Conservation (phyloP, 2,888 invertebrate genomes). For the Quadroppia sp. region DNA sequence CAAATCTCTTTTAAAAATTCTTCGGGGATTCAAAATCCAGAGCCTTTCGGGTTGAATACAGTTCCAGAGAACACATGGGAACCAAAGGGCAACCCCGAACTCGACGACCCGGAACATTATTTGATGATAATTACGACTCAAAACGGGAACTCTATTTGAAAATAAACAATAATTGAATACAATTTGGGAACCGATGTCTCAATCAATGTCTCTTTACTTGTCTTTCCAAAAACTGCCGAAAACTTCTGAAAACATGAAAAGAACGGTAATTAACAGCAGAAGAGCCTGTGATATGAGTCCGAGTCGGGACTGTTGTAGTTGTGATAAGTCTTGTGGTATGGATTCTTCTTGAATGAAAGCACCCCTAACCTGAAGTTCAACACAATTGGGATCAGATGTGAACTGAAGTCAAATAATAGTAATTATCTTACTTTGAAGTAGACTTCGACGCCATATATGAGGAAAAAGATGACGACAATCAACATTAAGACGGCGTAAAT, state of each 20-base stretch:
- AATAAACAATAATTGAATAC: not conserved
- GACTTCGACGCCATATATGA: constrained; percentile 90
- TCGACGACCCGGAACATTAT: constrained; percentile 83
- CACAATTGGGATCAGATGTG: not conserved
- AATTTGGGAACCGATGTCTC: not conserved
- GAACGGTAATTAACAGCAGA: constrained; percentile 81
- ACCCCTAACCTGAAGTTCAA: constrained; percentile 34
- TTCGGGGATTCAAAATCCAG: constrained; percentile 88
- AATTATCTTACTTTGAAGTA: constrained; percentile 71
- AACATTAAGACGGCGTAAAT: constrained; percentile 86
- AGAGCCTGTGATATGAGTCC: constrained; percentile 83
- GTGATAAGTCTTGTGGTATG: constrained; percentile 65
- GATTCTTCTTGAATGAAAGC: constrained; percentile 49
- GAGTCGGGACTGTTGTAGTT: constrained; percentile 81
- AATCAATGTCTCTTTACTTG: constrained; percentile 61
- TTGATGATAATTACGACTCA: constrained; percentile 87
- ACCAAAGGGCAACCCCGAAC: constrained; percentile 90
- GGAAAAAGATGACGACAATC: constrained; percentile 83
- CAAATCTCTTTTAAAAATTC: constrained; percentile 61
- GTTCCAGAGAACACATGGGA: constrained; percentile 93
- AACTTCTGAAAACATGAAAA: constrained; percentile 84
- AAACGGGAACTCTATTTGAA: constrained; percentile 68
- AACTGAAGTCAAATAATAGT: not conserved
- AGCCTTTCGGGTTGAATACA: constrained; percentile 83
- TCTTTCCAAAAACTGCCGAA: constrained; percentile 88